Conservation (phyloP, 1,140 invertebrate genomes). For the Anadara kagoshimensis region DNA sequence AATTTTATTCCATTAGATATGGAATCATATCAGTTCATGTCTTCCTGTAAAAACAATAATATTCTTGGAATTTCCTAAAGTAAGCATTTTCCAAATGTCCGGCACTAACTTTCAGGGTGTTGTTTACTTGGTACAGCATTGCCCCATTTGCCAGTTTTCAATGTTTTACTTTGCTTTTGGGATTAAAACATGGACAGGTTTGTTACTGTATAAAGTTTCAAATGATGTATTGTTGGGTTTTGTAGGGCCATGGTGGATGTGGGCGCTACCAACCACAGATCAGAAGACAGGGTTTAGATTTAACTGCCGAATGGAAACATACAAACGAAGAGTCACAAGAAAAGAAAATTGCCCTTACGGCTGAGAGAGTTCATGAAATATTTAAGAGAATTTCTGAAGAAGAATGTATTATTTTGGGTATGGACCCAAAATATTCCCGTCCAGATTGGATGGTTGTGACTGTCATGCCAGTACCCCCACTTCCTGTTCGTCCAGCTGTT, state of each 20-base stretch:
- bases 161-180: no score
- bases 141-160: no score
- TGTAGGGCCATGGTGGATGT: conserved; percentile 93
- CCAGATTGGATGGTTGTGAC: conserved; percentile 99
- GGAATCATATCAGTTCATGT: no score
- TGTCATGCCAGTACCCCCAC: conserved; percentile 96
- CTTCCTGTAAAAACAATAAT: no score
- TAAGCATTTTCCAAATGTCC: no score
- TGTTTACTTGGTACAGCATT: no score
- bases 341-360: conserved; percentile 85
- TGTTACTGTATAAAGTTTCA: no score
- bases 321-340: conserved; percentile 96
- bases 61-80: no score
- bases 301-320: conserved; percentile 98
- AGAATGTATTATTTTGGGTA: conserved; percentile 95
- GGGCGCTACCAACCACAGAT: conserved; percentile 97
- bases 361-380: conserved; percentile 97
- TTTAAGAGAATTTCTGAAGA: conserved; percentile 98
- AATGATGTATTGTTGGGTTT: no score
- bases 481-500: conserved; percentile 94
- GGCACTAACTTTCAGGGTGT: no score
- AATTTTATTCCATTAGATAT: no score
- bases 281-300: conserved; percentile 89
- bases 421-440: conserved; percentile 95
- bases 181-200: no score